A percentile compares a stretch with the other conserved stretches of the same genome.
Conservation (phyloP, 2,888 invertebrate species). For the Agrenia bidenticulata region DNA sequence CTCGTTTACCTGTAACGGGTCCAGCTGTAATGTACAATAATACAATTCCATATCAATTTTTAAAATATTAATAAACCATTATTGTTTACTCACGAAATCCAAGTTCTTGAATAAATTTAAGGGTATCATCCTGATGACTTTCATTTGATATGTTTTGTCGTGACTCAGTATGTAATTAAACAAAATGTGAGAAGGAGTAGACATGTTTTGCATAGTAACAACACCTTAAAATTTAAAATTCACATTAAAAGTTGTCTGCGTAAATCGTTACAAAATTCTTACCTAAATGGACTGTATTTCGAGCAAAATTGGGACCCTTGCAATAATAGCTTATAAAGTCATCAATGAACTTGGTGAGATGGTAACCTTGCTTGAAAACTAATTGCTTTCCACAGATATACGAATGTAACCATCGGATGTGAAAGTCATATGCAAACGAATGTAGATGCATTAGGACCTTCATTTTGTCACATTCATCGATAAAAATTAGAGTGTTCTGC, state of each 20-base stretch:
- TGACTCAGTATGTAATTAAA: slow-evolving; percentile 71
- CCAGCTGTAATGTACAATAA: not conserved
- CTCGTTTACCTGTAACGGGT: slow-evolving; percentile 57
- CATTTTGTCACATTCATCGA: slow-evolving; percentile 69
- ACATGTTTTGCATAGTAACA: slow-evolving; percentile 63
- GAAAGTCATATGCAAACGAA: slow-evolving; percentile 76
- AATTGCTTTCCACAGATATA: slow-evolving; percentile 64
- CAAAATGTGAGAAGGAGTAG: slow-evolving; percentile 66
- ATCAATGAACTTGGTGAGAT: slow-evolving; percentile 70
- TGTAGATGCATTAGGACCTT: slow-evolving; percentile 72
- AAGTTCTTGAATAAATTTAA: slow-evolving; percentile 38
- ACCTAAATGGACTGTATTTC: slow-evolving; percentile 72
- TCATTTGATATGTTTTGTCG: slow-evolving; percentile 68
- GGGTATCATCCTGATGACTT: slow-evolving; percentile 65
- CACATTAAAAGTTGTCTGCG: not conserved
- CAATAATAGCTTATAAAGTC: slow-evolving; percentile 76
- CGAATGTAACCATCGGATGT: slow-evolving; percentile 67
- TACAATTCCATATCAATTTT: no score
- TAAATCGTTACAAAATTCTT: slow-evolving; percentile 43
- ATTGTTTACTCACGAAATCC: not conserved
- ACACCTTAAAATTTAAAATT: slow-evolving; percentile 58
- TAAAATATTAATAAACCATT: not conserved
- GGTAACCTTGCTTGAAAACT: slow-evolving; percentile 65
- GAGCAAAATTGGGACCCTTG: slow-evolving; percentile 73
- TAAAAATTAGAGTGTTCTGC: slow-evolving; percentile 65